phyloP scores from a whole-genome alignment of 2,797 vertebrate genomes.

The Salmo trutta region DNA sequence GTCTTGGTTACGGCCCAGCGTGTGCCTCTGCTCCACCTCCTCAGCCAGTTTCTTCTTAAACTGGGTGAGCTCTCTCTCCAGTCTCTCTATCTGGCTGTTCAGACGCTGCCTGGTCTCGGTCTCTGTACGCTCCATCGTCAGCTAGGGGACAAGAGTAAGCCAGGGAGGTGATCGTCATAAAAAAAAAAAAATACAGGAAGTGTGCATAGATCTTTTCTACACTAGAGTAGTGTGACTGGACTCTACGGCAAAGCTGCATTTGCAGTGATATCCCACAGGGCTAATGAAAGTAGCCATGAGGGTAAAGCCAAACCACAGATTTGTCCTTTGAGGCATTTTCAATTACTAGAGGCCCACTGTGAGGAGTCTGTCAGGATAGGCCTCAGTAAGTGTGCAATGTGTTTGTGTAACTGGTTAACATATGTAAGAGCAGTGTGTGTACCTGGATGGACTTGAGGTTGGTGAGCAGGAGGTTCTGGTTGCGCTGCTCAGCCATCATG shows the following conservation, averaged over 20 bases:
- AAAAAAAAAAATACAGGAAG: too few relatives aligned
- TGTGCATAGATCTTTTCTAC: too few relatives aligned
- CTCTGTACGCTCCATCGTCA: slow-evolving; percentile 91
- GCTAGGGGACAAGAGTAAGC: slow-evolving; percentile 60
- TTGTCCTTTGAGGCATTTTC: too few relatives aligned
- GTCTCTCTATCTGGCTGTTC: slow-evolving; percentile 83
- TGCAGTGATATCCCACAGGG: too few relatives aligned
- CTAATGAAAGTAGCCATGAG: too few relatives aligned
- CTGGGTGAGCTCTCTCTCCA: slow-evolving; percentile 85
- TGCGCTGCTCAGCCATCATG: slow-evolving; percentile 86
- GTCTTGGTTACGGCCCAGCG: slow-evolving; percentile 80
- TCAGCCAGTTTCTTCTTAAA: slow-evolving; percentile 88
- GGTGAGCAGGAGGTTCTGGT: slow-evolving; percentile 89
- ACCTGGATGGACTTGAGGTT: slow-evolving; percentile 94
- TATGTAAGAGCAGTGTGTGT: background rate
- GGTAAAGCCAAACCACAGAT: too few relatives aligned
- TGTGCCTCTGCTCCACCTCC: slow-evolving; percentile 89
- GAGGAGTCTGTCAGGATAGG: too few relatives aligned
- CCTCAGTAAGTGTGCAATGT: background rate
- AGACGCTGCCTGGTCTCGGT: slow-evolving; percentile 87
- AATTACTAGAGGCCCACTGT: too few relatives aligned
- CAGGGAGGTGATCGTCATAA: background rate
- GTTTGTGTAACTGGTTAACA: background rate
- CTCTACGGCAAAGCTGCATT: too few relatives aligned
- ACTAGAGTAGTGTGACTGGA: too few relatives aligned